phyloP scores from a whole-genome alignment of 2,113 vertebrate species.

The Archocentrus centrarchus region DNA sequence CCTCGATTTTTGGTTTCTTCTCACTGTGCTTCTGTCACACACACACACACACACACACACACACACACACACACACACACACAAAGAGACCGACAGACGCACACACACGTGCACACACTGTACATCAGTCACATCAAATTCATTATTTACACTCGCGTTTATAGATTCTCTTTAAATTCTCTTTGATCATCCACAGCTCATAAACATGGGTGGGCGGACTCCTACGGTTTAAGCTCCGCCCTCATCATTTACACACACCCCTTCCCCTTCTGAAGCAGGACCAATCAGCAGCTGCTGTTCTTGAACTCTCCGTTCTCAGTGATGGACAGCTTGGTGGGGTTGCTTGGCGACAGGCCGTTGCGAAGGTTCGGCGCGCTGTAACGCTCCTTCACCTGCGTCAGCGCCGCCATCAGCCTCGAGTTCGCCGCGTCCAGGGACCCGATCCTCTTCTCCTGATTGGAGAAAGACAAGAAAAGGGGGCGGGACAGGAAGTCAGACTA shows the following conservation, averaged over 20 bases:
- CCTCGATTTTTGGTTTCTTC: constrained; percentile 51
- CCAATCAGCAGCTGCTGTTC: constrained; percentile 94
- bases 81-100: too few relatives aligned
- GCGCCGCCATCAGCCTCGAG: constrained; percentile 92
- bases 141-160: constrained; percentile 57
- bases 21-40: constrained; percentile 53
- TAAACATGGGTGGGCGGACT: not conserved
- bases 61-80: too few relatives aligned
- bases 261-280: not conserved
- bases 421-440: constrained; percentile 93
- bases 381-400: constrained; percentile 96
- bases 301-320: constrained; percentile 99
- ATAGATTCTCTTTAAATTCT: constrained; percentile 27
- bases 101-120: not conserved
- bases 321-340: constrained; percentile 97
- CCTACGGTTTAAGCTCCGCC: constrained; percentile 56
- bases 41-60: too few relatives aligned
- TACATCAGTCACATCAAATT: constrained; percentile 16
- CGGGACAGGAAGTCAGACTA: constrained; percentile 19
- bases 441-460: constrained; percentile 93
- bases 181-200: accelerated
- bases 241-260: not conserved
- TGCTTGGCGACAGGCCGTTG: constrained; percentile 93
- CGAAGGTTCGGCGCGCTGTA: constrained; percentile 88
- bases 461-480: constrained; percentile 22